These are phyloP conservation scores for Helicorthomorpha holstii DNA, from an alignment of 1,140 invertebrate genomes.

Conservation along the genomic window DNA sequence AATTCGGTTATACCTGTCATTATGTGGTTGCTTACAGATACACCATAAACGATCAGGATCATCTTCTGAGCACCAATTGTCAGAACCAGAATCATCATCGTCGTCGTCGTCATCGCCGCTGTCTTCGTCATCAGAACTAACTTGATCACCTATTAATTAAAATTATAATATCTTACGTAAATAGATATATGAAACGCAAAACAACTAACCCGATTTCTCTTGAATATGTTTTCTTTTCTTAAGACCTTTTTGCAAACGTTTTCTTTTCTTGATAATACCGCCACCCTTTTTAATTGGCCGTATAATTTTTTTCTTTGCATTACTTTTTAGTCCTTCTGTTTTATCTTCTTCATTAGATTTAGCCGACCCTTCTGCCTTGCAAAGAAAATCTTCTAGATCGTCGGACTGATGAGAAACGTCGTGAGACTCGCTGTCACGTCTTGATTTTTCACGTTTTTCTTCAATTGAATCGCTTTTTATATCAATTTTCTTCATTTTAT, in stretches of 20 bases:
- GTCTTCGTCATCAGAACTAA: too few species aligned
- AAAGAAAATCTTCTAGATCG: not conserved
- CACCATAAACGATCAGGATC: slow-evolving; percentile 91
- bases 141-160: too few species aligned
- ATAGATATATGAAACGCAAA: too few species aligned
- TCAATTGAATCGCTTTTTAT: not conserved
- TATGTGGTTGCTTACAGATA: slow-evolving; percentile 84
- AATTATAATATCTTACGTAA: too few species aligned
- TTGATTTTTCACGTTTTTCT: not conserved
- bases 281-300: too few species aligned
- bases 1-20: slow-evolving; percentile 43
- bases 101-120: not conserved
- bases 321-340: not conserved
- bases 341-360: not conserved
- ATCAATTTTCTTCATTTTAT: slow-evolving; percentile 37
- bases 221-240: too few species aligned
- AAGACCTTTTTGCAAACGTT: too few species aligned
- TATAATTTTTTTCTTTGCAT: too few species aligned
- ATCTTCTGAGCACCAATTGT: slow-evolving; percentile 62
- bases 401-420: not conserved
- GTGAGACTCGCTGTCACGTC: not conserved
- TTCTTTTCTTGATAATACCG: too few species aligned
- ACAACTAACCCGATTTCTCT: too few species aligned
- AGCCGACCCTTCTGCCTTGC: not conserved
- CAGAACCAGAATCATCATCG: slow-evolving; percentile 17